Evolutionary conservation across 2,888 invertebrate genomes (phyloP).

Genomic region (Drymonia ruficornis): DNA sequence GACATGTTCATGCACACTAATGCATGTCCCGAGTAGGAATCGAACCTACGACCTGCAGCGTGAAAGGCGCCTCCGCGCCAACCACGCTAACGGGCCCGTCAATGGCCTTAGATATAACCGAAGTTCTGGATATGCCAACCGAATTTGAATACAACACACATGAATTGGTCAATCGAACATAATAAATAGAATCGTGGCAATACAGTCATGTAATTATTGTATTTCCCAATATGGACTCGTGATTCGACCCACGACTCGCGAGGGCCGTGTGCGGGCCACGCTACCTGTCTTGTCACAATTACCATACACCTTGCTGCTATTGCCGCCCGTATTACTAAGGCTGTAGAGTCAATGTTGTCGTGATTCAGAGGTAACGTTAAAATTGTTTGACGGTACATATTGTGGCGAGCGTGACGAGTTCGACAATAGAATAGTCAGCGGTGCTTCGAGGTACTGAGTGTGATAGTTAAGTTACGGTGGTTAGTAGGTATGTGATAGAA

Average conservation of each 20-base stretch:
- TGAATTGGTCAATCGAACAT: conserved; percentile 7
- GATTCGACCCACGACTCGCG: conserved; percentile 45
- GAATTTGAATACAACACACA: neutral
- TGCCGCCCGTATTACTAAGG: conserved; percentile 5
- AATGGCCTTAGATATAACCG: too few relatives aligned
- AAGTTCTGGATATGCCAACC: neutral
- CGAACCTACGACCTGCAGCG: too few relatives aligned
- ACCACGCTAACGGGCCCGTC: too few relatives aligned
- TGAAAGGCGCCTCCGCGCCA: too few relatives aligned
- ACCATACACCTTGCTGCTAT: conserved; percentile 11
- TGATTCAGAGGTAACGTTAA: neutral
- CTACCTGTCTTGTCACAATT: conserved; percentile 42
- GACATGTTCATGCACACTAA: too few relatives aligned
- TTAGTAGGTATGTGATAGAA: neutral
- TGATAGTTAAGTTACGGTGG: conserved; percentile 21
- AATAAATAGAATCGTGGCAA: conserved; percentile 41
- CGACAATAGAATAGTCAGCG: conserved; percentile 22
- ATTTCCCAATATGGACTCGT: conserved; percentile 48
- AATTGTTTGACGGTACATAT: conserved; percentile 10
- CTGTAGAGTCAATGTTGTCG: conserved; percentile 4
- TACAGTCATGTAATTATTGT: conserved; percentile 46
- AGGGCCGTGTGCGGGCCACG: conserved; percentile 42
- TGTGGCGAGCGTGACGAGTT: conserved; percentile 26
- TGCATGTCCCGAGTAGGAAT: too few relatives aligned
- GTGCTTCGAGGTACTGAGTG: conserved; percentile 23